Conservation (phyloP, 2,113 vertebrate species). For the Gavia stellata region DNA sequence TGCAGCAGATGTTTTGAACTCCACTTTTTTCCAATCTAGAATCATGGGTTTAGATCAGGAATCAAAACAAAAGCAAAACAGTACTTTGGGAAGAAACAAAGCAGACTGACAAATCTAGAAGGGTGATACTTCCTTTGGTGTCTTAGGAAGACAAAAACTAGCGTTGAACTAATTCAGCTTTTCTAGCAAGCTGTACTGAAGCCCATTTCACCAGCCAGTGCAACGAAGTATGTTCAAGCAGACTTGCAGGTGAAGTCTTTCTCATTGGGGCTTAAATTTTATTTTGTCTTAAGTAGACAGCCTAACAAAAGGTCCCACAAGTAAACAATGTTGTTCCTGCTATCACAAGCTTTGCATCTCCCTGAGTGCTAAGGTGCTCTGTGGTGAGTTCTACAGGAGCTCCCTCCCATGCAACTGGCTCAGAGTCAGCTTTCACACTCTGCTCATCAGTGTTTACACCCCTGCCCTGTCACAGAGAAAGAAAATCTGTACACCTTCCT, state of each 20-base stretch:
- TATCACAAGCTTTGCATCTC: neutral
- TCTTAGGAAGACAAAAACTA: neutral
- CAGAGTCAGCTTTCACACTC: neutral
- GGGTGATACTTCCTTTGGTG: fast-evolving
- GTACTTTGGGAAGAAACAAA: neutral
- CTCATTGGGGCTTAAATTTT: neutral
- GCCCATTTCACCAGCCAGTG: neutral
- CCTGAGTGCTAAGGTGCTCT: neutral
- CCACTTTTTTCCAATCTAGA: neutral
- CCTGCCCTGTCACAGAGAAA: neutral
- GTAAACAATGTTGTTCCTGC: neutral
- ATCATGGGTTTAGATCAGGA: neutral
- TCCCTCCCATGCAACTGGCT: neutral
- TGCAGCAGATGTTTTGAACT: neutral
- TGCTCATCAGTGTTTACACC: neutral
- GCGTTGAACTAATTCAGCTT: neutral
- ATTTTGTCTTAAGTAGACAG: neutral
- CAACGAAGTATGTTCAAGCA: neutral
- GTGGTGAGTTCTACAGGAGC: neutral
- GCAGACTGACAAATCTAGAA: neutral
- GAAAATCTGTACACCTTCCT: neutral
- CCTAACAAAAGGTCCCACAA: neutral
- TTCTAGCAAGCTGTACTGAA: neutral
- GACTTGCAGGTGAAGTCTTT: neutral
- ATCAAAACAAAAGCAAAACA: neutral